Percentiles rank a stretch among this genome's conserved stretches.
These are phyloP conservation scores for Oncorhynchus nerka DNA, from an alignment of 2,113 vertebrate species.

Conservation along the genomic window DNA sequence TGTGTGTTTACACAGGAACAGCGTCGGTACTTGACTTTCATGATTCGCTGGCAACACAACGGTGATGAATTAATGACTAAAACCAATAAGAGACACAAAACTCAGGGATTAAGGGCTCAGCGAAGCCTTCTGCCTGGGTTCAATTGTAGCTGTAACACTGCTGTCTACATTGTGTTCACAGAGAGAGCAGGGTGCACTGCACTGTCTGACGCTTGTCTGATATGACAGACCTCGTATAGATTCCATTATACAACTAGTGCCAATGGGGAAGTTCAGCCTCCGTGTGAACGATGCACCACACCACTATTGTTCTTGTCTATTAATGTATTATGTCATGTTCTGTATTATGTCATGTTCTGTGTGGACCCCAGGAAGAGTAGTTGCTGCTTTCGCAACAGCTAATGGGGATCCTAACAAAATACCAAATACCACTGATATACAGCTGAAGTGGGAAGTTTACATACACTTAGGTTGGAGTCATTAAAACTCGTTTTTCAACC, in stretches of 20 bases:
- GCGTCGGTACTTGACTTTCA: slow-evolving; percentile 6
- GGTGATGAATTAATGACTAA: slow-evolving; percentile 50
- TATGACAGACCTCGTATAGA: slow-evolving; percentile 61
- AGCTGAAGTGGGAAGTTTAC: too few relatives aligned
- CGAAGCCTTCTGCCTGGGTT: slow-evolving; percentile 43
- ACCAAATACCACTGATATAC: too few relatives aligned
- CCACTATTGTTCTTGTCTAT: not conserved
- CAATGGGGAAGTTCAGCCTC: slow-evolving; percentile 52
- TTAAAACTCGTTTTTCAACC: too few relatives aligned
- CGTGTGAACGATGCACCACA: slow-evolving; percentile 54
- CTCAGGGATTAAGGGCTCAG: slow-evolving; percentile 51
- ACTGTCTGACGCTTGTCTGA: slow-evolving; percentile 54
- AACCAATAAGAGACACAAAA: slow-evolving; percentile 40
- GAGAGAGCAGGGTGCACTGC: not conserved
- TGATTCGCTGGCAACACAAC: slow-evolving; percentile 37
- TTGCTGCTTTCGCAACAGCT: too few relatives aligned
- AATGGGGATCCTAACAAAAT: too few relatives aligned
- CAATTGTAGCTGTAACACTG: not conserved
- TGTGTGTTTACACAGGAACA: slow-evolving; percentile 14
- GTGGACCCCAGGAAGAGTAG: too few relatives aligned
- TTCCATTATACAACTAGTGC: slow-evolving; percentile 62
- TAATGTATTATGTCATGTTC: not conserved
- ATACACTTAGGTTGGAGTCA: too few relatives aligned
- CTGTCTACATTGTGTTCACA: slow-evolving; percentile 36
- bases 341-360: not conserved